Percentiles rank a stretch among this genome's conserved stretches.
Evolutionary conservation across 2,797 vertebrate species (phyloP).

Genomic region (Threskiornis aethiopicus): DNA sequence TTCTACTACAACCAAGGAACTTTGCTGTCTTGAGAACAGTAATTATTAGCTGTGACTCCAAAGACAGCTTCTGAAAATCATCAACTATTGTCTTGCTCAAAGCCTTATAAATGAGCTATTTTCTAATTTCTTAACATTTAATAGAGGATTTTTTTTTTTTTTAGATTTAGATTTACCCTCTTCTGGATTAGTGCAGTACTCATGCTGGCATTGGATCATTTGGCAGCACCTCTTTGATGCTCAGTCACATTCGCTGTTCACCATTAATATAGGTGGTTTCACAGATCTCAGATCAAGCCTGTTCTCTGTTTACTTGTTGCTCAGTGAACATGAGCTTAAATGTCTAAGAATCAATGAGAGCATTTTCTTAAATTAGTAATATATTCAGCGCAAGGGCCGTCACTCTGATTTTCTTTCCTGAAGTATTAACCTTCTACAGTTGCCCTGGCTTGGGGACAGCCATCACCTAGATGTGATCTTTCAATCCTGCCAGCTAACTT

Average conservation of each 20-base stretch:
- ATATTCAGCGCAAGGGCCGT: neutral
- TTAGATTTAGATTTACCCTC: neutral
- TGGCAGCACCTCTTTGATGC: neutral
- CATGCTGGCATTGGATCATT: neutral
- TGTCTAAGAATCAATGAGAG: neutral
- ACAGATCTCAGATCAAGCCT: neutral
- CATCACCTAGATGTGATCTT: neutral
- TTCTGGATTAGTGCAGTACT: neutral
- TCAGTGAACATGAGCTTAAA: neutral
- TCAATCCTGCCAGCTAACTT: neutral
- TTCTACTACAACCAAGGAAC: neutral
- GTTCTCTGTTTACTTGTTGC: neutral
- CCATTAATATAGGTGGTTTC: neutral
- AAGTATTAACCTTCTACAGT: neutral
- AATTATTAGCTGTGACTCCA: neutral
- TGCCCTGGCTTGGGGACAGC: neutral
- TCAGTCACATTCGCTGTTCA: neutral
- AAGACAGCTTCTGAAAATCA: neutral
- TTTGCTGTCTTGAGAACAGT: neutral
- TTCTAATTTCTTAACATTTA: neutral
- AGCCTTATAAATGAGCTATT: neutral
- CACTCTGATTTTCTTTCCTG: neutral
- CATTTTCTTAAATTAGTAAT: neutral
- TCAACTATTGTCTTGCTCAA: neutral
- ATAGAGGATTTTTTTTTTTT: neutral